Base-by-base conservation (phyloP, 2,113 vertebrate genomes). In the Passerina amoena region DNA sequence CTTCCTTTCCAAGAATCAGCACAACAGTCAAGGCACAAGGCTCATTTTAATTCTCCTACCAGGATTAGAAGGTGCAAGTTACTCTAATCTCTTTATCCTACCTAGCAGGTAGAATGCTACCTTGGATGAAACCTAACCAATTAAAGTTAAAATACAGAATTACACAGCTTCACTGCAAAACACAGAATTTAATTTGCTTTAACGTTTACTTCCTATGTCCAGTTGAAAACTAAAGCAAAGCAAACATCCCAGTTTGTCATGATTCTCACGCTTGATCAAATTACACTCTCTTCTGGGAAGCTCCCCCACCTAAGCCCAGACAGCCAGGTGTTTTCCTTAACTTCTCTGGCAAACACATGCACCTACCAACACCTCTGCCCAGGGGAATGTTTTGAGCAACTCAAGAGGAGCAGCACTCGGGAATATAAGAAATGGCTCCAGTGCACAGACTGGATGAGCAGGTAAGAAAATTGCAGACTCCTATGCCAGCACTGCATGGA, bases 351-450 rank as follows among this genome's bases (percentile, higher is more conserved):
- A 79, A 92, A 79, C 19, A 20, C 1, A 1, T 5, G 6, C 66
- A 44, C 21, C 6, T 2, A 15, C 9, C 38, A 56, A n/a, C 48
- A 68, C 2, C 11, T 47, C 64, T 60, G 30, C 50, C 47, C 56
- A 42, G 3, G 1, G 1, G 9, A 65, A 48, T 2, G 0, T 22
- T 45, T 33, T 19, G 31, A 38, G 47, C 54, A 53, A 20, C 20
- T 77, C n/a, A 9, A 48, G 57, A 75, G 10, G 5, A 82, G 37
- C 7, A 4, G 60, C 47, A 31, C 11, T 28, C 1, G 2, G 50
- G 18, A 73, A 40, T 13, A 5, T 4, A 50, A 66, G 59, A 70
- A 66, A 82, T 2, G 24, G 33, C 42, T 66, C 33, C 63, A 42
- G 6, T 14, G 25, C n/a, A 59, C n/a, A 70, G 54, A 20, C 57